Percentiles rank a stretch among this genome's conserved stretches.
Conservation (phyloP, 2,888 invertebrate species). For the Hemaris fuciformis region DNA sequence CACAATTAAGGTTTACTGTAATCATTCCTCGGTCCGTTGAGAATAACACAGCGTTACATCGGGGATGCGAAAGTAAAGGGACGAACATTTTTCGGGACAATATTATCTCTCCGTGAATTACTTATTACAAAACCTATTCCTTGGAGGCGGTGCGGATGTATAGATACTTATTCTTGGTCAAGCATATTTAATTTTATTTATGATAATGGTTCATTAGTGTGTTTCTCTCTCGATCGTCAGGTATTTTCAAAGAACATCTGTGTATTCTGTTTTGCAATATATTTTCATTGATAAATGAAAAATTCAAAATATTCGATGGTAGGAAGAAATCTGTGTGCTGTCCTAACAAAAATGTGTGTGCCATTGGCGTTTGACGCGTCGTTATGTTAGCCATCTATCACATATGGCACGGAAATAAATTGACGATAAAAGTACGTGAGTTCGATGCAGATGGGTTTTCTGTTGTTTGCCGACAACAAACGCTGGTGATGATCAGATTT, state of each 20-base stretch:
- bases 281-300: background rate
- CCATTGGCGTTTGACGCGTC: slow-evolving; percentile 4
- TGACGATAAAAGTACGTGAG: slow-evolving; percentile 7
- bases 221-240: background rate
- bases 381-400: slow-evolving; percentile 11
- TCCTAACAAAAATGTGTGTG: slow-evolving; percentile 8
- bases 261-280: background rate
- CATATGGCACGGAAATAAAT: slow-evolving; percentile 6
- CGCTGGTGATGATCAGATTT: background rate
- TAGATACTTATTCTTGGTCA: background rate
- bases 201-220: background rate
- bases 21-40: background rate
- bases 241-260: background rate
- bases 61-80: background rate
- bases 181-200: background rate
- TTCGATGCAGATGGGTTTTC: background rate
- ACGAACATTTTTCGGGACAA: background rate
- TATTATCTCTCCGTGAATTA: background rate
- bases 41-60: slow-evolving; percentile 3
- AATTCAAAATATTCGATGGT: background rate
- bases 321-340: background rate
- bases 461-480: background rate
- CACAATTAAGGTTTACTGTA: background rate
- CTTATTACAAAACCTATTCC: background rate
- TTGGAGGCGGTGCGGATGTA: background rate